Evolutionary conservation across 2,797 vertebrate genomes (phyloP), one percentile per base, ranked within the genome.

Genomic region (Steatocranus sp.): DNA sequence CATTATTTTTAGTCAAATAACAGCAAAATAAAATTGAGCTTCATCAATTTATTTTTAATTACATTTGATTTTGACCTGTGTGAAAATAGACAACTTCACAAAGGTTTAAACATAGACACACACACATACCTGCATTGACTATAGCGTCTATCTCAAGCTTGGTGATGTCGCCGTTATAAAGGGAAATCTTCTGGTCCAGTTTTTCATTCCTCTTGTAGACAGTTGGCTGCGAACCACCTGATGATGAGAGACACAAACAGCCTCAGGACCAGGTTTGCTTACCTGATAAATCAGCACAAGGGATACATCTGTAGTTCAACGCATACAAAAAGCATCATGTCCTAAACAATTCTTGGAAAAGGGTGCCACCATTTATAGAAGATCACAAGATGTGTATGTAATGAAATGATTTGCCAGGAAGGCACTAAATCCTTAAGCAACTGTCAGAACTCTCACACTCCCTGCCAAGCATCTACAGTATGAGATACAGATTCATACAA

Each of bases 131-230:
- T 83, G 97, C 97, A 5, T 98, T 98, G 84, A 97, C 95, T 7
- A 98, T 95, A 3, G 96, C 97, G 0, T 97, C 97, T 17, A 98
- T 95, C 94, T 98, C 97, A 93, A 98, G 91, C 83, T 95, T 96
- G 77, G 97, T 98, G 95, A 98, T 97, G 83, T 98, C 97, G 0
- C 97, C 97, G 0, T 93, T 94, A 91, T 97, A 95, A 58, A 98
- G 80, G 5, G 97, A 98, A 86, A 98, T 94, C 92, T 97, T 98
- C 84, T 94, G 86, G 18, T 97, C 97, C 87, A 98, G 89, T 41
- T 93, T 93, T 53, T 94, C 87, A 75, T 95, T 94, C 79, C 88
- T 88, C 75, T 75, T 58, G 77, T 89, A 89, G 27, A 14, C 32
- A 81, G 86, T 70, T n/a, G 85, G 5, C 75, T 56, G 86, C 25